Percentiles rank a stretch among this genome's conserved stretches.
phyloP scores from a whole-genome alignment of 2,113 vertebrate genomes.

The Epinephelus lanceolatus region DNA sequence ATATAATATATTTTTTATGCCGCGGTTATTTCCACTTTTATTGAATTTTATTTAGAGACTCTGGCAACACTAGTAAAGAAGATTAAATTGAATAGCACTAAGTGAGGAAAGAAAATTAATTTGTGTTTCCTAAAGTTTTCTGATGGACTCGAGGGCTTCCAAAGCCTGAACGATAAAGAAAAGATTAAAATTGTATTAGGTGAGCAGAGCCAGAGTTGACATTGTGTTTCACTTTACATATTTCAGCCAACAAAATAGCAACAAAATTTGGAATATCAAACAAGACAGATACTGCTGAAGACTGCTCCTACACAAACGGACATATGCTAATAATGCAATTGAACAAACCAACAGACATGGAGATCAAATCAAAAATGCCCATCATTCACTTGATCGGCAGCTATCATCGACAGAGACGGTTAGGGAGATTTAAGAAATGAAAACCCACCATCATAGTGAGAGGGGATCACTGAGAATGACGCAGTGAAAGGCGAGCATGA shows the following conservation, averaged over 20 bases:
- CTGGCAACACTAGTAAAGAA: slow-evolving; percentile 3
- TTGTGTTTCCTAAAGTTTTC: slow-evolving; percentile 19
- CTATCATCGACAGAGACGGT: background rate
- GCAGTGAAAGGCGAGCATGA: slow-evolving; percentile 6
- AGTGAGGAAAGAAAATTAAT: background rate
- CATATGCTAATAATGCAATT: background rate
- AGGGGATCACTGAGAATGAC: slow-evolving; percentile 11
- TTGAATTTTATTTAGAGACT: slow-evolving; percentile 21
- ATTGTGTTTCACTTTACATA: background rate
- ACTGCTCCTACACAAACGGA: background rate
- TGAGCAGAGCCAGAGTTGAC: slow-evolving; percentile 8
- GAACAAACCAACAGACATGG: background rate
- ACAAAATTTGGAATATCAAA: background rate
- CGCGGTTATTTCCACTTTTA: slow-evolving; percentile 31
- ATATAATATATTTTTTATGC: slow-evolving; percentile 10
- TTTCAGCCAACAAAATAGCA: background rate
- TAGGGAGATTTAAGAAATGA: slow-evolving; percentile 3
- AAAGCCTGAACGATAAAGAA: background rate
- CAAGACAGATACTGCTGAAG: background rate
- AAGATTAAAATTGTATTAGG: slow-evolving; percentile 14
- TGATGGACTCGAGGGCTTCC: background rate
- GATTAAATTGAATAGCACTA: slow-evolving; percentile 23
- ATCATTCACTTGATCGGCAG: background rate
- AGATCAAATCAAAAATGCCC: slow-evolving; percentile 20
- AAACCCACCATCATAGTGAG: background rate